Evolutionary conservation across 2,888 invertebrate genomes (phyloP).

Genomic region (Nephrotoma flavescens): DNA sequence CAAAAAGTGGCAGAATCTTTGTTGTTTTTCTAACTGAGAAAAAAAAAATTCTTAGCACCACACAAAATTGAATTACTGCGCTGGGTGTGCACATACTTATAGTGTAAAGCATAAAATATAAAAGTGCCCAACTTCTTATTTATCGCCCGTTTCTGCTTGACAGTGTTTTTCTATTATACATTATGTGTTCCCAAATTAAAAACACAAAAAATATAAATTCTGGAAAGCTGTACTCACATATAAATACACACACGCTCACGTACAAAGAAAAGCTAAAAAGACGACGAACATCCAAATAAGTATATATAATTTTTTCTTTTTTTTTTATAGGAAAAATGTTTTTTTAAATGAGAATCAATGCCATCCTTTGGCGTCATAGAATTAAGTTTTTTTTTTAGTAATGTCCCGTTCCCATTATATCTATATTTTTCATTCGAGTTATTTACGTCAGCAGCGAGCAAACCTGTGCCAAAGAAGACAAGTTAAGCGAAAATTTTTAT

Average conservation of each 20-base stretch:
- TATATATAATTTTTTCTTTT: not conserved
- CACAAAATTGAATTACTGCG: not conserved
- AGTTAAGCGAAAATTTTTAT: not conserved
- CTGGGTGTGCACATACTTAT: not conserved
- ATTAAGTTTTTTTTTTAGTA: not conserved
- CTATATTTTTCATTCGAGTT: not conserved
- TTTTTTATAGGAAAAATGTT: not conserved
- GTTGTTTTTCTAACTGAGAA: not conserved
- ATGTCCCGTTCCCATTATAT: not conserved
- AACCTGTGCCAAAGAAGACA: not conserved
- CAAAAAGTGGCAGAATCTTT: not conserved
- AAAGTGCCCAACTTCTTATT: not conserved
- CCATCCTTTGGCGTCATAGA: not conserved
- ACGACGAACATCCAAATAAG: not conserved
- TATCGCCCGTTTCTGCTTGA: not conserved
- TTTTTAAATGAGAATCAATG: not conserved
- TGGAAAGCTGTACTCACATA: no score
- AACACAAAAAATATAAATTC: not conserved
- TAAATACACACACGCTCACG: not conserved
- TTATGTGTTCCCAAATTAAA: not conserved
- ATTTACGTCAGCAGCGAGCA: not conserved
- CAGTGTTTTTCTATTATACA: not conserved
- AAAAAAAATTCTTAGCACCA: not conserved
- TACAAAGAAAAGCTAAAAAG: not conserved
- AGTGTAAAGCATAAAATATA: not conserved